Percentiles rank a stretch among this genome's conserved stretches.
Conservation (phyloP, 2,888 invertebrate genomes). For the Balanococcus diminutus region DNA sequence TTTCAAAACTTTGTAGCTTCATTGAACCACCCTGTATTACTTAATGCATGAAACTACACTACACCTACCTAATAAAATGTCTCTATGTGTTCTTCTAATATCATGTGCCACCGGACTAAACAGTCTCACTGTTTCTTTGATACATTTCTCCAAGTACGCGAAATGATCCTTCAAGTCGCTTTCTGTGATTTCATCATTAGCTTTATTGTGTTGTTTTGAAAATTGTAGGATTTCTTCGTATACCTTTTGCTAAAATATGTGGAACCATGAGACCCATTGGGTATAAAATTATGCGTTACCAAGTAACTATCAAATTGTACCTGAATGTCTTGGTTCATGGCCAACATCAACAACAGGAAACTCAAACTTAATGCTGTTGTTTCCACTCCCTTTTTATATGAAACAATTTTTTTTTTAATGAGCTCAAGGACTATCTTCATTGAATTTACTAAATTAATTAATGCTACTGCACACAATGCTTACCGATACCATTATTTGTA, state of each 20-base stretch:
- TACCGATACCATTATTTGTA: not conserved
- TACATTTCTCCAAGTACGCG: not conserved
- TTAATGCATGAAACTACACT: not conserved
- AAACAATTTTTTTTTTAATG: no score
- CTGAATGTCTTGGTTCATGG: not conserved
- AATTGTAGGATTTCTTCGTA: not conserved
- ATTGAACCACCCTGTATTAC: no score
- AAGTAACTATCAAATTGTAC: not conserved
- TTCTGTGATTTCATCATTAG: not conserved
- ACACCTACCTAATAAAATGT: not conserved
- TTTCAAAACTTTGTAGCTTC: no score
- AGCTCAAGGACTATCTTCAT: no score
- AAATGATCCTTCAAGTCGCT: not conserved
- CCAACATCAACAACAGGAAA: not conserved
- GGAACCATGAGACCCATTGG: no score
- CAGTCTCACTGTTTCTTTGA: not conserved
- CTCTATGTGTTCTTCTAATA: not conserved
- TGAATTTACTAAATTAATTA: no score
- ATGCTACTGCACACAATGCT: no score
- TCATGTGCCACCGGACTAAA: not conserved
- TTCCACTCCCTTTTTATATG: not conserved
- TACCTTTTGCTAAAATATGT: not conserved
- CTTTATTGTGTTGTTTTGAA: not conserved
- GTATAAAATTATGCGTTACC: no score
- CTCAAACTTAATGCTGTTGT: not conserved